Percentiles rank a stretch among this genome's conserved stretches.
Evolutionary conservation across 2,113 vertebrate species (phyloP).

Genomic region (Callithrix jacchus): DNA sequence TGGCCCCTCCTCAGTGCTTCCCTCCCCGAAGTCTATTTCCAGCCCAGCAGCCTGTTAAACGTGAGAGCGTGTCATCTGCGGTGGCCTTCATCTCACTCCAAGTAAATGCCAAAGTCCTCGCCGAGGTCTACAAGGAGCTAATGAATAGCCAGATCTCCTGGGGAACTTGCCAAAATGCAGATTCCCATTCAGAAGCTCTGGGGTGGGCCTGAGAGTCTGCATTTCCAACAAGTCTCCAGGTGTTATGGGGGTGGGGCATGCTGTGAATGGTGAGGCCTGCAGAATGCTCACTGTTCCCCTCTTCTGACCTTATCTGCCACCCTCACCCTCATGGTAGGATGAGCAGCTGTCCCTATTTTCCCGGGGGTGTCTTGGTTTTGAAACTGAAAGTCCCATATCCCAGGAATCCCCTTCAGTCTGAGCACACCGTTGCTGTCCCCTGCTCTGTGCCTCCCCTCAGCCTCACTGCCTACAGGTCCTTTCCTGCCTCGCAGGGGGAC

Average conservation of each 20-base stretch:
- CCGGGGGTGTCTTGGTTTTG: neutral
- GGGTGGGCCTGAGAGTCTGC: neutral
- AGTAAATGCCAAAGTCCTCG: neutral
- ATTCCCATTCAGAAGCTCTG: neutral
- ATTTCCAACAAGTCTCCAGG: fast-evolving
- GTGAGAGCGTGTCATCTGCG: neutral
- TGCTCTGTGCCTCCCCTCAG: fast-evolving
- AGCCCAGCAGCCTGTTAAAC: neutral
- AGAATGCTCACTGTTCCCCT: neutral
- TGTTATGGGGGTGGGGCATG: fast-evolving
- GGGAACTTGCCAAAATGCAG: neutral
- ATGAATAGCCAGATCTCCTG: neutral
- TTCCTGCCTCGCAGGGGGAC: neutral
- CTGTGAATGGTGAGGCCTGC: fast-evolving
- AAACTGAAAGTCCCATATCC: neutral
- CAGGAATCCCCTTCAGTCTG: neutral
- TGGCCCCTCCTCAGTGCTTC: neutral
- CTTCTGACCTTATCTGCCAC: neutral
- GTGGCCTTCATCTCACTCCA: neutral
- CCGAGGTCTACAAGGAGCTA: neutral
- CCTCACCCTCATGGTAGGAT: neutral
- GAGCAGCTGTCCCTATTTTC: neutral
- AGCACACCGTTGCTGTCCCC: fast-evolving
- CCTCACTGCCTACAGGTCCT: neutral
- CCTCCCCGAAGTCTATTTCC: neutral